Percentiles rank a stretch among this genome's conserved stretches.
phyloP scores from a whole-genome alignment of 2,888 invertebrate genomes.

The Melinaea marsaeus region DNA sequence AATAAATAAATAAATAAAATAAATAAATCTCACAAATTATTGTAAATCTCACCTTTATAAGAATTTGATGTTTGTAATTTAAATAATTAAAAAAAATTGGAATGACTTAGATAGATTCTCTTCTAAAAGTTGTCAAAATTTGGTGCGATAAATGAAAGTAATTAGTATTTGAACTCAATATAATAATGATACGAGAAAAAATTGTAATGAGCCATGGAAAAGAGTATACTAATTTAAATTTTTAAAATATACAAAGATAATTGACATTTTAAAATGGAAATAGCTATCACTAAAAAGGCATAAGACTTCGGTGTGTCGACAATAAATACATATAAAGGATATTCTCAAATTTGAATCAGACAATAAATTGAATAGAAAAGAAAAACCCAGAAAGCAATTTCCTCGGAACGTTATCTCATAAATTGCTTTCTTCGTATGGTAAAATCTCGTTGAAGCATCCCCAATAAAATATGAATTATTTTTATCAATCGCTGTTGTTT shows the following conservation, averaged over 20 bases:
- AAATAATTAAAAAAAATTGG: too few relatives aligned
- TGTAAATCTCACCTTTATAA: too few relatives aligned
- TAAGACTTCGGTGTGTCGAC: constrained; percentile 19
- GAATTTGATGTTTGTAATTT: too few relatives aligned
- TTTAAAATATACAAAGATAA: neutral
- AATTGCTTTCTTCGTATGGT: constrained; percentile 72
- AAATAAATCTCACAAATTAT: too few relatives aligned
- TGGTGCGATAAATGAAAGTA: too few relatives aligned
- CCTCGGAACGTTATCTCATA: constrained; percentile 67
- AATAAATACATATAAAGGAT: constrained; percentile 56
- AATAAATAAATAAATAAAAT: too few relatives aligned
- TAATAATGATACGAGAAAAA: too few relatives aligned
- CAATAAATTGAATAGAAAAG: constrained; percentile 68
- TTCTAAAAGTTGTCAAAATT: too few relatives aligned
- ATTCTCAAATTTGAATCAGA: constrained; percentile 61
- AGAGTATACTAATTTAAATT: neutral
- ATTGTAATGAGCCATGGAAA: neutral
- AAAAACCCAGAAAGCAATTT: constrained; percentile 70
- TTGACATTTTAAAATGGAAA: neutral
- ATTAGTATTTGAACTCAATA: too few relatives aligned
- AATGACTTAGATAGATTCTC: too few relatives aligned
- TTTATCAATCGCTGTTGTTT: constrained; percentile 24
- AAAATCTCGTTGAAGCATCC: constrained; percentile 66
- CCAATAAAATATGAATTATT: constrained; percentile 57
- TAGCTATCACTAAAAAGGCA: constrained; percentile 7